Percentiles rank a stretch among this genome's conserved stretches.
These are phyloP conservation scores for Microctonus hyperodae DNA, from an alignment of 2,888 invertebrate species.

Conservation along the genomic window DNA sequence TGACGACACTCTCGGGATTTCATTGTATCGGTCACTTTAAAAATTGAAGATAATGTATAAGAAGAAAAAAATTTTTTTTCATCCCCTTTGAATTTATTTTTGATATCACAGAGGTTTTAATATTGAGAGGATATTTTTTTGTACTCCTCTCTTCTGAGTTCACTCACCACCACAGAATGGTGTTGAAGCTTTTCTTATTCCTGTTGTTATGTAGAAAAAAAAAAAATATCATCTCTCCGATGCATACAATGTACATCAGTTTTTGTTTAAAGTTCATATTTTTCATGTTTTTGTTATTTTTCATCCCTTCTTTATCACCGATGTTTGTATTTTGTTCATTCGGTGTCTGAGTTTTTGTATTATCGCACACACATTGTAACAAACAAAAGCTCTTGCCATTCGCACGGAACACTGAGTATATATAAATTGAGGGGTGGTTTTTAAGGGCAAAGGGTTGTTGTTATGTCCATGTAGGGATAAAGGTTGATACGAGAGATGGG, in stretches of 20 bases:
- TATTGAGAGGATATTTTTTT: neutral
- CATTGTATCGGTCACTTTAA: neutral
- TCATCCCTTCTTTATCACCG: slow-evolving; percentile 16
- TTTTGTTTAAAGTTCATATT: neutral
- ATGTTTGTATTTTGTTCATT: slow-evolving; percentile 28
- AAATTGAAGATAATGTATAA: neutral
- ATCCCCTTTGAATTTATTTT: neutral
- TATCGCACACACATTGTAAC: slow-evolving; percentile 1
- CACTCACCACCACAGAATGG: neutral
- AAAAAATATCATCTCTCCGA: neutral
- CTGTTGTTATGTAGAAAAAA: neutral
- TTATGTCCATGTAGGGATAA: neutral
- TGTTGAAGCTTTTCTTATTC: neutral
- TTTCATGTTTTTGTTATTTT: slow-evolving; percentile 21
- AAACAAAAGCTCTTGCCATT: slow-evolving; percentile 22
- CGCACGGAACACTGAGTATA: slow-evolving; percentile 26
- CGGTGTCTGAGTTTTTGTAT: slow-evolving; percentile 18
- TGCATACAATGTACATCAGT: neutral
- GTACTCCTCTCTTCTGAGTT: neutral
- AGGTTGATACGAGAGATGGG: neutral
- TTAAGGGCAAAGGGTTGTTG: neutral
- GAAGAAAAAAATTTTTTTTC: neutral
- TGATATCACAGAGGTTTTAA: neutral
- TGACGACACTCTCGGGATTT: slow-evolving; percentile 5
- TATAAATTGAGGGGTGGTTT: slow-evolving; percentile 23